Evolutionary conservation across 2,113 vertebrate species (phyloP).

Genomic region (Ginglymostoma cirratum): DNA sequence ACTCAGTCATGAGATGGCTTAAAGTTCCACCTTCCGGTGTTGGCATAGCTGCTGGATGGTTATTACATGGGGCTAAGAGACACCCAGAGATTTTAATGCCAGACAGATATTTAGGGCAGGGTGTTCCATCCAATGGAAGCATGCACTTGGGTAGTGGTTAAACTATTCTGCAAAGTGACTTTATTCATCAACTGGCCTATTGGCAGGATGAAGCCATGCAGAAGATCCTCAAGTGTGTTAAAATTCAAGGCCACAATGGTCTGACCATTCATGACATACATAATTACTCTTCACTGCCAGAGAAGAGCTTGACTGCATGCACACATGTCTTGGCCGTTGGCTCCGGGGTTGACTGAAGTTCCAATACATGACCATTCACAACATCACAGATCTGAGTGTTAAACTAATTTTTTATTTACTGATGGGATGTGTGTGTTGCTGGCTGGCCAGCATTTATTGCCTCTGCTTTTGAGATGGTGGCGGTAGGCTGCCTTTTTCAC

Average conservation of each 20-base stretch:
- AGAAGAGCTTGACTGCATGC: neutral
- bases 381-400: neutral
- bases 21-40: neutral
- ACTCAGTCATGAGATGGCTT: neutral
- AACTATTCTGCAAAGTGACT: neutral
- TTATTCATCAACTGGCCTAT: neutral
- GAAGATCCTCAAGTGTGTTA: neutral
- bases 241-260: neutral
- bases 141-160: neutral
- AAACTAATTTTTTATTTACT: neutral
- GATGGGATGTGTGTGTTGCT: too few relatives aligned
- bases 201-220: neutral
- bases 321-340: neutral
- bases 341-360: neutral
- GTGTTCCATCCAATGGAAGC: neutral
- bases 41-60: neutral
- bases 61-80: neutral
- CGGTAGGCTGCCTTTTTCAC: too few relatives aligned
- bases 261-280: neutral
- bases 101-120: neutral
- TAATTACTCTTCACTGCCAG: neutral
- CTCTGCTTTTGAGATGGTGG: too few relatives aligned
- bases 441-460: too few relatives aligned
- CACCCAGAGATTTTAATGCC: neutral
- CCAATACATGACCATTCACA: neutral